Base-by-base conservation (phyloP, 2,113 vertebrate genomes). In the Chinchilla lanigera region DNA sequence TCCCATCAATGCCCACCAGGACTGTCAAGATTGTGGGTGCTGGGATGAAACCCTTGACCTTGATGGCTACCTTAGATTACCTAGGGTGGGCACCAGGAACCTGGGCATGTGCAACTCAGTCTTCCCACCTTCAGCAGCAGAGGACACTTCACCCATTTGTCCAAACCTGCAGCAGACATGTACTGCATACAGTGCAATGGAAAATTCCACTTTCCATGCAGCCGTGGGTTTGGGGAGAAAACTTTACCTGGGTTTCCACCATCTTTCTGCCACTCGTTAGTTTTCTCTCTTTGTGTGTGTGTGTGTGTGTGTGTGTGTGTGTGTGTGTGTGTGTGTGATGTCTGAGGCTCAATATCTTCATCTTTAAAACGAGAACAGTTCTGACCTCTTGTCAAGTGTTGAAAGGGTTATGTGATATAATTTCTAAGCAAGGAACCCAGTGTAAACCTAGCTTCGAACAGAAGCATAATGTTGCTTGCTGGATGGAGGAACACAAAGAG, bases 131-230 rank as follows among this genome's bases (percentile, higher is more conserved):
- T 33, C 28, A 75, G 54, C 44, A 71, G 26, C 24, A 50, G 10
- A 22, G 56, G 24, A 44, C 0, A 0, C n/a, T 41, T 30, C 0
- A 0, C 20, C 9, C 38, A 26, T 10, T 61, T 20, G 5, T n/a
- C n/a, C 33, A 33, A 38, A 1, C 80, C 33, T 80, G 54, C 54
- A 41, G 12, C 10, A 12, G 19, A 63, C 4, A 7, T 13, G 69
- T 33, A 6, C 67, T 84, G 61, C 8, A 65, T n/a, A 52, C 17
- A 28, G 30, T 5, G 13, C 12, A 6, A 3, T 5, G 50, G 65
- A 38, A 38, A 63, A 41, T 9, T 30, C 9, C 9, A 77, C 35
- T 20, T 73, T 38, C 44, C 44, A 52, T 4, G 30, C 1, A 63
- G 33, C 28, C 30, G 26, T 38, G 38, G 16, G 44, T 50, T 38